These are phyloP conservation scores for Axinella damicornis DNA, from an alignment of 37 sponge, comb jelly and placozoan species.

Conservation along the genomic window DNA sequence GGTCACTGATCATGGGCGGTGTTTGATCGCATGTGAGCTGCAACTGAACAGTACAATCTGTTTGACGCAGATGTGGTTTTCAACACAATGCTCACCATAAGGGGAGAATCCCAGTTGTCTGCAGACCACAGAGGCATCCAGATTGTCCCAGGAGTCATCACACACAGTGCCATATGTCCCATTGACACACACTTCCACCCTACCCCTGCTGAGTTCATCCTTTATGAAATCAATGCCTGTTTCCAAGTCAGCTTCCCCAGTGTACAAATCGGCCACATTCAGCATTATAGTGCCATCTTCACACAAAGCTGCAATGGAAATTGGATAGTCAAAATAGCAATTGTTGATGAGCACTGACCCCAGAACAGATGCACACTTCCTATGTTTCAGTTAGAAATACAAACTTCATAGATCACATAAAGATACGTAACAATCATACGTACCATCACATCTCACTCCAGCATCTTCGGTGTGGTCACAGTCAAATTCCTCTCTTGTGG, in stretches of 20 bases:
- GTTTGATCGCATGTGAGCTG: no score
- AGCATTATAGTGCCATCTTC: neutral
- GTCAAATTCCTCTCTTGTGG: conserved; percentile 4
- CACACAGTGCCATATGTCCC: conserved; percentile 43
- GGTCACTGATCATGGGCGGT: no score
- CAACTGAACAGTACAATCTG: no score
- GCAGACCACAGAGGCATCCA: conserved; percentile 34
- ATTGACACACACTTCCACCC: conserved; percentile 30
- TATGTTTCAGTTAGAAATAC: no score
- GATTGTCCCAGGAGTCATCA: conserved; percentile 19
- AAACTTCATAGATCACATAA: no score
- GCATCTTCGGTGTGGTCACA: conserved; percentile 66
- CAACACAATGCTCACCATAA: no score
- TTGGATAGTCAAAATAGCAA: neutral
- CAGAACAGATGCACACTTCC: no score
- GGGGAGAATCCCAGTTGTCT: conserved; percentile 20
- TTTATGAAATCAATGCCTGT: neutral
- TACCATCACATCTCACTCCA: conserved; percentile 54
- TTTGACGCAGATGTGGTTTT: no score
- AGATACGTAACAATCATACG: neutral
- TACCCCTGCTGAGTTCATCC: conserved; percentile 16
- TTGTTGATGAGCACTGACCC: no score
- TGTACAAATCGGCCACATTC: neutral
- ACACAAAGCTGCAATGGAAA: no score
- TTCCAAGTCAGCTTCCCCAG: neutral